phyloP scores from a whole-genome alignment of 2,888 invertebrate genomes.

The Hirtodrosophila trivittata region DNA sequence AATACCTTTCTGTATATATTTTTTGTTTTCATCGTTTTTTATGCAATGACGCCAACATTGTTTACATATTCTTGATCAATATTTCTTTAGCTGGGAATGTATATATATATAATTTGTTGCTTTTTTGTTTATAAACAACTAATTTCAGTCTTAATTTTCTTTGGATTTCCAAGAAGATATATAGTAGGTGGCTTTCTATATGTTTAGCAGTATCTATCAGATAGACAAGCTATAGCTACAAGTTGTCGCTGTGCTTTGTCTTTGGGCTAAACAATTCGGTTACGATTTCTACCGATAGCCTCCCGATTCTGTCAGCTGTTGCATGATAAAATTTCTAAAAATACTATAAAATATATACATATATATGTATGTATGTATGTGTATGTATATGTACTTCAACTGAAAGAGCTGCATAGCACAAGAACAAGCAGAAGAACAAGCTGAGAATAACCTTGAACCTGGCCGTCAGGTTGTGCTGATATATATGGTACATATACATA shows the following conservation, averaged over 20 bases:
- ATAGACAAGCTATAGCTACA: conserved; percentile 24
- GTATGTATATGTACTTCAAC: conserved; percentile 8
- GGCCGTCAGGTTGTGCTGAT: conserved; percentile 59
- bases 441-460: conserved; percentile 71
- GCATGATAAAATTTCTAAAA: conserved; percentile 78
- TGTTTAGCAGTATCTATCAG: no score
- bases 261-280: conserved; percentile 24
- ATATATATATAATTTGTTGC: no score
- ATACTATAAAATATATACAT: conserved; percentile 49
- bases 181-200: no score
- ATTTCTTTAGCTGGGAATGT: no score
- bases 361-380: background rate
- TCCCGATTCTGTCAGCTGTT: conserved; percentile 68
- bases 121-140: conserved; percentile 47
- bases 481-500: background rate
- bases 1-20: conserved; percentile 41
- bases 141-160: no score
- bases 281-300: background rate
- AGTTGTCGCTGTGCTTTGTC: conserved; percentile 23
- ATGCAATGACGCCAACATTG: conserved; percentile 71
- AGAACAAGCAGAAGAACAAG: conserved; percentile 43
- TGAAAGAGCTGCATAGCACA: conserved; percentile 40
- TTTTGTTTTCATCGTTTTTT: no score
- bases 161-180: no score
- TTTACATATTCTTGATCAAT: conserved; percentile 63